Evolutionary conservation across 2,113 vertebrate species (phyloP), one percentile per base, ranked within the genome.

Genomic region (Mus musculus): DNA sequence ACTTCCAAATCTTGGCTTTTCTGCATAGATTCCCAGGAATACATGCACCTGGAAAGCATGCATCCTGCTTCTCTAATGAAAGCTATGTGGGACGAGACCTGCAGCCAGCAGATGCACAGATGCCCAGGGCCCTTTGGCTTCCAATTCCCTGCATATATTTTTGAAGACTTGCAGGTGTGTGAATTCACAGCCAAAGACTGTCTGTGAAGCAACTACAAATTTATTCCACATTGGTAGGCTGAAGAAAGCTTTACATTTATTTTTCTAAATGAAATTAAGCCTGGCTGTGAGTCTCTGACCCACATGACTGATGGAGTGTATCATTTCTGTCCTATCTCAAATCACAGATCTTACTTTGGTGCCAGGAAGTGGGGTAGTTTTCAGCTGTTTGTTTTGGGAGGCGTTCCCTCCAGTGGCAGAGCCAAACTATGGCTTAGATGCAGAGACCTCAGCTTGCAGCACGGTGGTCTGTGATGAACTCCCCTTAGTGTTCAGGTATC

Each of bases 231-330:
- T 28, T 36, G 54, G 67, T 82, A n/a, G 7, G 39, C 13, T 63
- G 7, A 72, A 95, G 65, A 89, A 82, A 82, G 90, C 11, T n/a
- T 90, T 52, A 56, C 61, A 42, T 92, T 39, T 88, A 46, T 73
- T 80, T 95, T 81, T 76, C 54, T 80, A 80, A 63, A 67, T 94
- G 33, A 90, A 33, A 92, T 90, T 42, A 69, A 78, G 42, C 67
- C 89, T 75, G 65, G 10, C 11, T 76, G 16, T 80, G 49, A 90
- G 76, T 7, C 71, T 69, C 56, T 26, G 82, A 85, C 17, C 54
- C 63, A 59, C 13, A n/a, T 73, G 75, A 67, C 46, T 7, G 36
- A 63, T 78, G 88, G 59, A 33, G 63, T 24, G 8, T 67, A 14
- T 30, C 20, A 3, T 65, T 54, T 84, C 63, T 94, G 33, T 65